Base-by-base conservation (phyloP, 2,888 invertebrate genomes). In the Empis livida region DNA sequence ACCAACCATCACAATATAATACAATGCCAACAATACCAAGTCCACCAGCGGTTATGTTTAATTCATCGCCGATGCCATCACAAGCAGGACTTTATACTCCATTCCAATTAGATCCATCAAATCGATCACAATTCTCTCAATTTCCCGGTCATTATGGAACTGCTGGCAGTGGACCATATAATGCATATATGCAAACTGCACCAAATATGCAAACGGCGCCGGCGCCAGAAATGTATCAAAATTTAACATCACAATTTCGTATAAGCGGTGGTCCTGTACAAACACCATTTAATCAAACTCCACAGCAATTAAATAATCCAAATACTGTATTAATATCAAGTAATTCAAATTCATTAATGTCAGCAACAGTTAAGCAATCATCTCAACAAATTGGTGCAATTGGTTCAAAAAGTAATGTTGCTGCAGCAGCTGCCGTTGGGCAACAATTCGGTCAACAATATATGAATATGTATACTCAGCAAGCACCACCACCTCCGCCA, bases 291-390 rank as follows among this genome's bases (percentile, higher is more conserved):
- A 84, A 84, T 15, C 87, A 88, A 63, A 84, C 83, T 44, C 88
- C 83, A 45, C 88, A 86, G 59, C 74, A 87, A 55, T 76, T 79
- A 53, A 87, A 79, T 63, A 90, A 84, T 67, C 89, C 88, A 44
- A 89, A 83, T 61, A 89, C 90, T 15, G 86, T 92, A 57, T 78
- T 92, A 58, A 91, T 91, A 55, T 88, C 89, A 37, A 85, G 89
- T 53, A 84, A 86, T 48, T 85, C 89, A 49, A 90, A 89, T 68
- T 86, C 86, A 32, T 74, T 91, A 56, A 91, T 91, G 89, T 88
- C 90, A 6, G 83, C 88, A 35, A 84, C 84, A 50, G 87, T 89
- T 45, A 91, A 90, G 61, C 83, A 86, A 10, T 80, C 84, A 35
- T 78, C 80, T 51, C 87, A 87, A 67, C 81, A 82, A 59, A 84